Base-by-base conservation (phyloP, 2,888 invertebrate species). In the Phalera bucephala region DNA sequence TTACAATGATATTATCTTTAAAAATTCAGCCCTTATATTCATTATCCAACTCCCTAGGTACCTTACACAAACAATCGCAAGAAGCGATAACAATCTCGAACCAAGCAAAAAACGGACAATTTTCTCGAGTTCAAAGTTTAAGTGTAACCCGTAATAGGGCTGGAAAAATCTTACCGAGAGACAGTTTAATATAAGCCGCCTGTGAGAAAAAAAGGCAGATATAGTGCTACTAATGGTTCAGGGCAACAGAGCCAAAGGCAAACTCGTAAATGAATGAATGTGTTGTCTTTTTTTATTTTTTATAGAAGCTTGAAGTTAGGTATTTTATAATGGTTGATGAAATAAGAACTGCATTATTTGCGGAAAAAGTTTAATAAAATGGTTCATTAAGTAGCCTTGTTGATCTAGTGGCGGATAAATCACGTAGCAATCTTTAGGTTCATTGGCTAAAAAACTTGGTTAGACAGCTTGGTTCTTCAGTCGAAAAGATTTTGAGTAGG, bases 191-290 rank as follows among this genome's bases (percentile, higher is more conserved):
- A 53, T 51, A 59, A 63, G 44, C 52, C 45, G 37, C 44, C 46
- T 44, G 40, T 46, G 41, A 46, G 15, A 52, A 61, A 80, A 50
- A 48, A 67, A 63, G 80, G 77, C 58, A 64, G 65, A 61, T 61
- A 59, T 60, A 72, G 65, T 54, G 72, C 76, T 72, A 70, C 76
- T 82, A 81, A 81, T 81, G 75, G 80, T 68, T 61, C 44, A 61
- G 56, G 65, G 72, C 74, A 66, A 66, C 58, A 68, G 61, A 73
- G 72, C 72, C 75, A 73, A 77, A 73, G 73, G 72, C 71, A 58
- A 60, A 65, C 79, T 76, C 73, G 71, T 80, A 80, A 82, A 80
- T 81, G 82, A 81, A 80, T 79, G 76, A 81, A 71, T 59, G 72
- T 70, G 67, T 72, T 69, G 61, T 51, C 70, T 67, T 67, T 72